Evolutionary conservation across 2,797 vertebrate genomes (phyloP), one percentile per base, ranked within the genome.

Genomic region (Danio choprae): DNA sequence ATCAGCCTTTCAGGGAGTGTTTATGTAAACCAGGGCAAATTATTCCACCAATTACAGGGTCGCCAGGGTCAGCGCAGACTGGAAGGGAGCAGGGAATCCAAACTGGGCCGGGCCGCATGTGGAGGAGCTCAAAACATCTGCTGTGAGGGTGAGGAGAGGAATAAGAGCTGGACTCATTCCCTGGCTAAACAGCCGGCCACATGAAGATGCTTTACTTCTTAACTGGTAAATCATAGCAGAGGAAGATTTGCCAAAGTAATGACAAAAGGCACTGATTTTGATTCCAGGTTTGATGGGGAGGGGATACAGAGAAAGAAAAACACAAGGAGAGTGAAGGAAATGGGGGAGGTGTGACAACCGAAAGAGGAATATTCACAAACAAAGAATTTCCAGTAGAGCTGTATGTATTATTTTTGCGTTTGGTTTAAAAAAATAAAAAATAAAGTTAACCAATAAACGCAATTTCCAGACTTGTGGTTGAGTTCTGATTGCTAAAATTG

Each of bases 101-200:
- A 70, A 56, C 43, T 73, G 64, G 22, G 69, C 63, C 50, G 44
- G 51, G 46, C 41, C 1, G n/a, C 36, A 41, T 41, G 11, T 20
- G 81, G 58, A 70, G 59, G 74, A 71, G 75, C 79, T 79, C 55
- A 60, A 84, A 87, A 92, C 91, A 92, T 93, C 90, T 92, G 91
- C 86, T 87, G 84, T 79, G 86, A 90, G 86, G 89, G 87, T 90
- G 88, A 90, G 82, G 83, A 85, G 87, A 87, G 86, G 84, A 89
- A 87, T 80, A 79, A 74, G 79, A 86, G 83, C 89, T 90, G 86
- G 91, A 89, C 62, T 62, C n/a, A 67, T 46, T 82, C 82, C 86
- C 70, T 84, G 85, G 88, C 89, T 88, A 89, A 88, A 84, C 84
- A 85, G 83, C 82, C 84, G 84, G 86, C 86, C 89, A 88, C 80